Evolutionary conservation across 2,888 invertebrate species (phyloP).

Genomic region (Drosophila neonasuta): DNA sequence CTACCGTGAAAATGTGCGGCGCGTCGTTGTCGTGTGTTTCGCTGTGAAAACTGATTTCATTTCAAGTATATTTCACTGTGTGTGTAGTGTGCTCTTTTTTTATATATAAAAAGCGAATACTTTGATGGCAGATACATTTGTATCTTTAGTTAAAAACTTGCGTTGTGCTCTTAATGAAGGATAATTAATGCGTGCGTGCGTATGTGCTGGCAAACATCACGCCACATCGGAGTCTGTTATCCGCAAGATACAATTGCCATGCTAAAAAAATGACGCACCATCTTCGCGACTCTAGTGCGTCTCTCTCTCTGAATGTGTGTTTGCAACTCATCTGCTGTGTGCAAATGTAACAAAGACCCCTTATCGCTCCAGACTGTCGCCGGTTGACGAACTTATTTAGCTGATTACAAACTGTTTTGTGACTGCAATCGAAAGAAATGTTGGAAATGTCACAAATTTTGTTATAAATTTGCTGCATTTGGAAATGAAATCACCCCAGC

Average conservation of each 20-base stretch:
- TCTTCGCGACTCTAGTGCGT: background rate
- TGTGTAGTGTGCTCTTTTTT: conserved; percentile 8
- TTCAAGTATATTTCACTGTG: conserved; percentile 16
- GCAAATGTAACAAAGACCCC: conserved; percentile 10
- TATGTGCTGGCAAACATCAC: conserved; percentile 47
- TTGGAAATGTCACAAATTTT: background rate
- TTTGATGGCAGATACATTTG: conserved; percentile 22
- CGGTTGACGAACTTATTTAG: conserved; percentile 19
- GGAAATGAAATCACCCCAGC: conserved; percentile 57
- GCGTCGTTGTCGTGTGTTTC: conserved; percentile 56
- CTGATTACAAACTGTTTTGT: conserved; percentile 14
- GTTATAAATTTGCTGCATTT: conserved; percentile 57
- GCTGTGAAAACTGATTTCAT: conserved; percentile 38
- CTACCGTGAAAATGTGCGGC: conserved; percentile 79
- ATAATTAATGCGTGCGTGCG: conserved; percentile 10
- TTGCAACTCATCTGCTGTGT: background rate
- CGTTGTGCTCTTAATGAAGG: conserved; percentile 41
- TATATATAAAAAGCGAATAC: conserved; percentile 18
- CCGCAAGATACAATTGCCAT: conserved; percentile 46
- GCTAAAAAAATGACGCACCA: conserved; percentile 50
- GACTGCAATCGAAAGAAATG: conserved; percentile 19
- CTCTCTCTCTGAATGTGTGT: background rate
- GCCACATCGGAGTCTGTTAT: conserved; percentile 38
- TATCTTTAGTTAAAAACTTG: conserved; percentile 20
- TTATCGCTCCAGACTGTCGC: conserved; percentile 14